Evolutionary conservation across 2,888 invertebrate species (phyloP).

Genomic region (Habrosyne pyritoides): DNA sequence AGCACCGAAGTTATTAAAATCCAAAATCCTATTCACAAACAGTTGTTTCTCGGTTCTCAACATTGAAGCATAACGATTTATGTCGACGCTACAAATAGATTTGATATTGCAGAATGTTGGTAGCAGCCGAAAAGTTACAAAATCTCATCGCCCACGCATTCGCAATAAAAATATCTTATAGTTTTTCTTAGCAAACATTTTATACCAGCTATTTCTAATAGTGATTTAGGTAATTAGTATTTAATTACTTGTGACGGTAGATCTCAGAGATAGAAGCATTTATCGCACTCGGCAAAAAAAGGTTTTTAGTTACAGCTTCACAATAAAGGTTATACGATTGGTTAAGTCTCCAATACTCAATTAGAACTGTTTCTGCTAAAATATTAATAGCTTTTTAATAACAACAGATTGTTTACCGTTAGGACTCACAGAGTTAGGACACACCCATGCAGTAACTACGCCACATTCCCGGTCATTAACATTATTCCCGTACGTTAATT

Average conservation of each 20-base stretch:
- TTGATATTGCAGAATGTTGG: constrained; percentile 61
- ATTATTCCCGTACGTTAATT: constrained; percentile 42
- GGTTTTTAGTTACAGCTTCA: no score
- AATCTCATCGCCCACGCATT: constrained; percentile 45
- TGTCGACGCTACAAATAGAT: constrained; percentile 58
- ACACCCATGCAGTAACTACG: constrained; percentile 8
- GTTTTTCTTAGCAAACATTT: constrained; percentile 38
- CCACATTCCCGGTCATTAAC: constrained; percentile 34
- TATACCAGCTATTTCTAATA: constrained; percentile 11
- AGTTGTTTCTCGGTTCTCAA: constrained; percentile 33
- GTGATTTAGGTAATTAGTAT: neutral
- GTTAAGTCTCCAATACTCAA: no score
- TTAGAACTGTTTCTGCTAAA: neutral
- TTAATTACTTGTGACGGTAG: neutral
- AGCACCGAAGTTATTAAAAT: constrained; percentile 23
- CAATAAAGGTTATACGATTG: no score
- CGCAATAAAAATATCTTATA: constrained; percentile 63
- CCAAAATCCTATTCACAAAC: constrained; percentile 29
- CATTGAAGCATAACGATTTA: constrained; percentile 44
- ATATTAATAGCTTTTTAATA: neutral
- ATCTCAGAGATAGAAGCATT: neutral
- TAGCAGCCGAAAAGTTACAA: constrained; percentile 47
- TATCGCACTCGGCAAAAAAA: no score
- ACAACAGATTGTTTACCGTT: neutral
- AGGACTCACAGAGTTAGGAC: neutral